Evolutionary conservation across 2,888 invertebrate genomes (phyloP).

Genomic region (Marronus borbonicus): DNA sequence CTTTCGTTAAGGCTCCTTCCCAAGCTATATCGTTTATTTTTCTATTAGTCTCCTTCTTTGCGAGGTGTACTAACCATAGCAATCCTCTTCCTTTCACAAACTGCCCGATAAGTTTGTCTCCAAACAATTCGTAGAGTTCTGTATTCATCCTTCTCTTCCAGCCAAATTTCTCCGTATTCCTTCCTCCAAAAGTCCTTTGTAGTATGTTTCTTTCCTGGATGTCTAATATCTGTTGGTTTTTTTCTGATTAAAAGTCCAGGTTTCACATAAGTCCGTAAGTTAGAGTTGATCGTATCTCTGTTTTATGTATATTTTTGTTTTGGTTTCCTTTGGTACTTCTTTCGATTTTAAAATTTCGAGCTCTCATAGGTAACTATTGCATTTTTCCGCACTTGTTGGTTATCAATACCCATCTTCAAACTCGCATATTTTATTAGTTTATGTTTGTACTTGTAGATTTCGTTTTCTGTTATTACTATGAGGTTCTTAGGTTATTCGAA

Average conservation of each 20-base stretch:
- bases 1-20: neutral
- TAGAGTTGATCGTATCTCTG: conserved; percentile 9
- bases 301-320: neutral
- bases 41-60: neutral
- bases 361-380: neutral
- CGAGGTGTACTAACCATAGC: neutral
- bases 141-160: neutral
- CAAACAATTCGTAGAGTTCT: neutral
- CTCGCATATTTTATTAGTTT: neutral
- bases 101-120: neutral
- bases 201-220: neutral
- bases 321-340: too few relatives aligned
- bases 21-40: neutral
- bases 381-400: neutral
- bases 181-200: neutral
- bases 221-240: neutral
- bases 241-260: neutral
- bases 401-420: neutral
- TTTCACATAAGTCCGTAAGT: neutral
- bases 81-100: neutral
- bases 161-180: too few relatives aligned
- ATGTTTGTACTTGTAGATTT: neutral
- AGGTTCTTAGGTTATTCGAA: neutral
- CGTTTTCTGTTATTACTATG: neutral
- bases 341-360: neutral